Evolutionary conservation across 2,888 invertebrate genomes (phyloP).

Genomic region (Tachina fera): DNA sequence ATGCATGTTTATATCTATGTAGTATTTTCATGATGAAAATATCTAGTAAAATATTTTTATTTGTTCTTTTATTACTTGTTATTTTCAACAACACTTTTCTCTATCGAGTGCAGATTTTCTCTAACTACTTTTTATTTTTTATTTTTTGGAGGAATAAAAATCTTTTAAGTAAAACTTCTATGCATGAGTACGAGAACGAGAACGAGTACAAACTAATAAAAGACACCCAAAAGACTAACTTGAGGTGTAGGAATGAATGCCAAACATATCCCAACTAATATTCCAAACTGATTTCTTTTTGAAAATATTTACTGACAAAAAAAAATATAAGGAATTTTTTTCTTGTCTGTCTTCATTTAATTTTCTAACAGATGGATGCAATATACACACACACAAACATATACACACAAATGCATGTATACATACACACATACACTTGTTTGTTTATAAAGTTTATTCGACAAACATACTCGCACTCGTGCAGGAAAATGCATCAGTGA

Average conservation of each 20-base stretch:
- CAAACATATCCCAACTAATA: constrained; percentile 14
- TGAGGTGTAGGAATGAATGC: constrained; percentile 51
- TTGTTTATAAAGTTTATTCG: constrained; percentile 34
- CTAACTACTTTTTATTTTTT: neutral
- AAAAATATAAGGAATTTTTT: constrained; percentile 10
- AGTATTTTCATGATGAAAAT: constrained; percentile 54
- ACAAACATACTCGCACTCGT: constrained; percentile 45
- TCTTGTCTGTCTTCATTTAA: constrained; percentile 37
- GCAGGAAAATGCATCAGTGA: constrained; percentile 74
- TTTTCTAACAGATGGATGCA: constrained; percentile 31
- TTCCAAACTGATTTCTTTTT: constrained; percentile 57
- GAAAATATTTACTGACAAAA: neutral
- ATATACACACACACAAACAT: neutral
- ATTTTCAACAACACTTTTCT: constrained; percentile 61
- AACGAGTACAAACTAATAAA: constrained; percentile 55
- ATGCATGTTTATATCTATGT: too few relatives aligned
- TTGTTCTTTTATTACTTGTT: constrained; percentile 25
- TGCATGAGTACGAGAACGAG: constrained; percentile 18
- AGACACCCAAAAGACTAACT: constrained; percentile 72
- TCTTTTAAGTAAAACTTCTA: constrained; percentile 25
- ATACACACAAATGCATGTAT: too few relatives aligned
- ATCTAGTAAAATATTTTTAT: constrained; percentile 30
- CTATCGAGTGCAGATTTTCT: constrained; percentile 13
- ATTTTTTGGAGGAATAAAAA: neutral
- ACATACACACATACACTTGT: neutral